Evolutionary conservation across 2,797 vertebrate species (phyloP), one percentile per base, ranked within the genome.

Genomic region (Argentina silus): DNA sequence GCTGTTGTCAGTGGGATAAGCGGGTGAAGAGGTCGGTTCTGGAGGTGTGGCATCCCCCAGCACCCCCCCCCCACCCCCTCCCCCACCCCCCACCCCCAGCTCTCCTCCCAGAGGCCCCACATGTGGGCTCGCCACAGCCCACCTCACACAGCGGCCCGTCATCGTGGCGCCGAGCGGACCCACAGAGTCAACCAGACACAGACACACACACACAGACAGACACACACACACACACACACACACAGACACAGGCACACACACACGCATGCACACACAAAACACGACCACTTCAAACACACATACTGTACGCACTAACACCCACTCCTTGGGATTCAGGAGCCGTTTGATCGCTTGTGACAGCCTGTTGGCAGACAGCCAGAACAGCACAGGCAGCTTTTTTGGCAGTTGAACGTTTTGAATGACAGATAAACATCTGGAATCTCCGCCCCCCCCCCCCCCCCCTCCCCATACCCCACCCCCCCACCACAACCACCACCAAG

Each of bases 1-100:
- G 84, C 87, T 85, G 85, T 82, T 87, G 89, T 90, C 81, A 73
- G 74, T 71, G 59, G 67, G 89, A 91, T 91, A 86, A 90, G 89
- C 67, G 85, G 86, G 85, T 88, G 88, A 87, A 87, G 85, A 89
- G 91, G 90, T 85, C 88, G 73, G 17, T 60, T 19, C 21, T 14
- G 55, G 79, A 91, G 87, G 92, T 90, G 90, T 85, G 78, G 72
- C 11, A 23, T 72, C 53, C 27, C 27, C 27, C 27, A 36, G 27
- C 27, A 36, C 4, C 27, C 27, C 1, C 27, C 27, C 27, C 27
- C 27, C 27, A 1, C 27, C 27, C 1, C 27, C 27, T 4, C 27
- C 27, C 27, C 27, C 27, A 36, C 27, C 27, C 27, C 27, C 27
- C 27, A 1, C 27, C 1, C 27, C 27, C 27, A 36, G 27, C 27